Evolutionary conservation across 2,888 invertebrate species (phyloP), one percentile per base, ranked within the genome.

Genomic region (Ophonus ardosiacus): DNA sequence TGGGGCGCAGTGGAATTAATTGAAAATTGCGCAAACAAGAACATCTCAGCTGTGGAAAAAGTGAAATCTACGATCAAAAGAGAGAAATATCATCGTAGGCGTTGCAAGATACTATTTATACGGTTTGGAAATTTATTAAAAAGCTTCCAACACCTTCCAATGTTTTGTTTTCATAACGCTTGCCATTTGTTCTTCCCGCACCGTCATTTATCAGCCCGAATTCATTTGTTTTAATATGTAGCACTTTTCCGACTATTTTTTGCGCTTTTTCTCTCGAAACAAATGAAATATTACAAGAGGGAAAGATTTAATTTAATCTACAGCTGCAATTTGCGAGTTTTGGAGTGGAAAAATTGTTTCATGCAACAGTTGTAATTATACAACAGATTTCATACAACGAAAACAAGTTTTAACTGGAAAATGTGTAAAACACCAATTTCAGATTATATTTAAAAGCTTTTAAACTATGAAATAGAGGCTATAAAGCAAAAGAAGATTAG

Each of bases 191-290:
- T 74, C 18, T 43, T 15, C 38, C 68, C 40, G 43, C 43, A 43
- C 71, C 71, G 71, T 43, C 51, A 74, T 74, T 68, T 68, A 15
- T 68, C 24, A 63, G 63, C 8, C 13, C 13, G 18, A 63, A 63
- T 63, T 63, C 63, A 63, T 63, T 68, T 68, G 68, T 68, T 68
- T 17, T 68, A 68, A 68, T 68, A 68, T 68, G 38, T 68, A 68
- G 68, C 38, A 68, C 68, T 63, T 63, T 63, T 7, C 63, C 63
- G 21, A 63, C 63, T 18, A 21, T 63, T 63, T 61, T 61, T 63
- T 63, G 13, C 21, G 5, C 8, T 18, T 63, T 63, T 63, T 59
- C 21, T 63, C 63, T 63, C 63, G 24, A 63, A 63, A 63, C 63
- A 63, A 63, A 63, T 63, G 61, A 61, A 61, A 61, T 63, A 63